Conservation (phyloP, 1,140 invertebrate genomes). For the Aphaenogaster rudis region DNA sequence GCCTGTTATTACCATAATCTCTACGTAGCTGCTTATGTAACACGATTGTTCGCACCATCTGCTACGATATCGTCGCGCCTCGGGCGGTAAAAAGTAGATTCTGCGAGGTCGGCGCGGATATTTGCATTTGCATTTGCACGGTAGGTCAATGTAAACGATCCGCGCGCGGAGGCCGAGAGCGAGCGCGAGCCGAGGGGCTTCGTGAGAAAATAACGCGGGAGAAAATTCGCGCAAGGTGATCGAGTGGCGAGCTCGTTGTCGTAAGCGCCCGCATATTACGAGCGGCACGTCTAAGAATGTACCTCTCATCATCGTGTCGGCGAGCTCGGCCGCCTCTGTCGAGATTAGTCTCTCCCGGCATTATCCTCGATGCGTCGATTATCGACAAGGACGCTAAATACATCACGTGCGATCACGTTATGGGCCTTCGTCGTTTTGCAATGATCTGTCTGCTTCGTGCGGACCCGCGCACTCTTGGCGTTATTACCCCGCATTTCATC, state of each 20-base stretch:
- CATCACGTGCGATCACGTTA: constrained; percentile 46
- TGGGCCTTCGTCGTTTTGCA: constrained; percentile 55
- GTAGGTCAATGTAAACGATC: constrained; percentile 60
- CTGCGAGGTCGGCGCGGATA: constrained; percentile 23
- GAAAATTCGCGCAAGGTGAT: constrained; percentile 78
- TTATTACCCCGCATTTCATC: not conserved
- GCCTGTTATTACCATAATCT: constrained; percentile 44
- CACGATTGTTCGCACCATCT: constrained; percentile 60
- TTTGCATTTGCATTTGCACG: constrained; percentile 47
- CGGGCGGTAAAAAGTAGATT: constrained; percentile 42
- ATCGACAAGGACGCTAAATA: constrained; percentile 79
- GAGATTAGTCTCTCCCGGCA: constrained; percentile 74
- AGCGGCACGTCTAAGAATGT: constrained; percentile 68
- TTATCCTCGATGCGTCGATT: constrained; percentile 73
- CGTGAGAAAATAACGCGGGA: constrained; percentile 78
- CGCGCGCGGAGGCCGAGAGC: constrained; percentile 55
- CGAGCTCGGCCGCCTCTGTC: constrained; percentile 38
- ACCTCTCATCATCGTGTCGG: constrained; percentile 67
- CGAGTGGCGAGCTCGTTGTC: constrained; percentile 66
- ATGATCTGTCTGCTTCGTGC: constrained; percentile 52
- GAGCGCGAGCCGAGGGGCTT: constrained; percentile 46
- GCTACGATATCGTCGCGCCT: constrained; percentile 49
- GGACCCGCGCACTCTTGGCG: not conserved
- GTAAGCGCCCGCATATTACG: constrained; percentile 65
- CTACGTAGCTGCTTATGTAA: constrained; percentile 37